Evolutionary conservation across 2,888 invertebrate genomes (phyloP), one percentile per base, ranked within the genome.

Genomic region (Galeruca laticollis): DNA sequence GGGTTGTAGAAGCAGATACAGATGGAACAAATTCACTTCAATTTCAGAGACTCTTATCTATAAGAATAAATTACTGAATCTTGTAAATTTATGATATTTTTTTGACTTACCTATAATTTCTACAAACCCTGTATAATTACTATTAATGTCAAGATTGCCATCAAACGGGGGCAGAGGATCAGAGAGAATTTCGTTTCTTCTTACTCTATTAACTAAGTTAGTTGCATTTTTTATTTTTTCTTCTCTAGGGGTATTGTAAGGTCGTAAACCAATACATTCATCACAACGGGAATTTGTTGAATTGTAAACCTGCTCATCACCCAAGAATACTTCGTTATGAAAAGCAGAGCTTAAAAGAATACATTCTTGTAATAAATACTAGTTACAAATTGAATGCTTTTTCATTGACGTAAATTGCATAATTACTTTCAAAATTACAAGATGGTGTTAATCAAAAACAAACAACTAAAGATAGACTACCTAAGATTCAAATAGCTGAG

Each of bases 61-160:
- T n/a, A 10, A 31, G 11, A 11, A 5, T 47, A 10, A 13, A 6
- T 59, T 31, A 11, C 1, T 15, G 5, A n/a, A 59, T 43, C 60
- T 52, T 62, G n/a, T 13, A 49, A 60, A 18, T 49, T 40, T 15
- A 43, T 51, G 43, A 18, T 51, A 33, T n/a, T 40, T 26, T n/a
- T 47, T 10, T 18, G 13, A 54, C 65, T 68, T 68, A 74, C 74
- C 92, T 77, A 94, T 91, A 11, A 95, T 88, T 87, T 96, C 95
- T 40, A 96, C 88, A 82, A 94, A 96, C 20, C 94, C 92, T 0
- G 95, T 95, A 77, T 97, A 97, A 82, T 94, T 94, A 11, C 94
- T 91, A 62, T 88, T 89, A 13, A 91, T 87, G 80, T 95, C 93
- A 59, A 97, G 87, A 63, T 87, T 88, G 0, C 95, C 95, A 83